Conservation (phyloP, 2,888 invertebrate species). For the Anthophora plumipes region DNA sequence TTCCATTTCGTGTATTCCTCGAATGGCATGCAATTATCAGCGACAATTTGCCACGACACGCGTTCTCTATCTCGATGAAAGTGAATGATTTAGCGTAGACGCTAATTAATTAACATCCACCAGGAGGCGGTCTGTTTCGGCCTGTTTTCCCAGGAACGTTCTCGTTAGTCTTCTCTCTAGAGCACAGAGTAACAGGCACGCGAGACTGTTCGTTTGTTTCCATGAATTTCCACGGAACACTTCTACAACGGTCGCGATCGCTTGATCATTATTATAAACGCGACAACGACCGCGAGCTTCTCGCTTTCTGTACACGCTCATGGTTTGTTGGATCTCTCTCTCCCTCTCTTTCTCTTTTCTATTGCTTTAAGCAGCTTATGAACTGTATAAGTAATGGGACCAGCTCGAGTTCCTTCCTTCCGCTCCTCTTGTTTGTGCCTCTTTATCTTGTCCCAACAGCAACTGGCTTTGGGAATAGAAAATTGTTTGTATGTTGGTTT, state of each 20-base stretch:
- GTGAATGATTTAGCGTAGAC: slow-evolving; percentile 66
- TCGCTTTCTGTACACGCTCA: slow-evolving; percentile 19
- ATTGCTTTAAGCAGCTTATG: slow-evolving; percentile 36
- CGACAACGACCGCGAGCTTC: slow-evolving; percentile 18
- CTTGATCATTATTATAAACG: slow-evolving; percentile 35
- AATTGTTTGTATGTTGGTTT: not conserved
- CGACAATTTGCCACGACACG: slow-evolving; percentile 51
- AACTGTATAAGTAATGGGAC: slow-evolving; percentile 39
- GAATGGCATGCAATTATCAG: slow-evolving; percentile 54
- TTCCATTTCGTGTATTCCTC: slow-evolving; percentile 38
- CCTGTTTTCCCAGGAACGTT: slow-evolving; percentile 58
- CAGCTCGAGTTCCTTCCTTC: slow-evolving; percentile 8
- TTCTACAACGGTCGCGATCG: slow-evolving; percentile 16
- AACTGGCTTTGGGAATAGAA: not conserved
- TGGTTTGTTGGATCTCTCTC: not conserved
- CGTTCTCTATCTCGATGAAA: slow-evolving; percentile 64
- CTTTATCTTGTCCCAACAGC: slow-evolving; percentile 31
- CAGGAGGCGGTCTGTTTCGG: slow-evolving; percentile 24
- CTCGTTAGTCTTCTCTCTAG: slow-evolving; percentile 22
- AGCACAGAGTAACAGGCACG: not conserved
- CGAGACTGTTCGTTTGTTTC: slow-evolving; percentile 8
- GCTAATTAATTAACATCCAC: slow-evolving; percentile 68
- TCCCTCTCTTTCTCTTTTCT: not conserved
- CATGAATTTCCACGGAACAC: slow-evolving; percentile 30
- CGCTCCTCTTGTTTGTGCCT: not conserved